Percentiles rank a stretch among this genome's conserved stretches.
phyloP scores from a whole-genome alignment of 2,113 vertebrate species.

The Erpornis zantholeuca region DNA sequence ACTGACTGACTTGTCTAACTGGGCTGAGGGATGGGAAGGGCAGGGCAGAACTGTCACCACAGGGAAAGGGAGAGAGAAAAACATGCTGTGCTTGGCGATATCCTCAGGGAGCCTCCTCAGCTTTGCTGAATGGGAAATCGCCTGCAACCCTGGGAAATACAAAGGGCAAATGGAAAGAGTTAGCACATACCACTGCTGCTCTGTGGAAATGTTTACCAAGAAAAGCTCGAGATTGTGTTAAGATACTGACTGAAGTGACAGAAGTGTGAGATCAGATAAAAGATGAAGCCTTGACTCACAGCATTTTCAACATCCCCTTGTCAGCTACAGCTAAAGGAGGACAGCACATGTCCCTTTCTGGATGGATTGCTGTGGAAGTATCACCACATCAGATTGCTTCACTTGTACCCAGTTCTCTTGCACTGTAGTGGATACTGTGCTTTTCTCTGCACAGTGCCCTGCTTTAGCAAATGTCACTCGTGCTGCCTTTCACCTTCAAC shows the following conservation, averaged over 20 bases:
- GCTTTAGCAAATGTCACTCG: neutral
- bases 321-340: neutral
- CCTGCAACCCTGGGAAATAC: slow-evolving; percentile 17
- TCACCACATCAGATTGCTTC: neutral
- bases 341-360: neutral
- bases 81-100: neutral
- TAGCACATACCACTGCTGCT: slow-evolving; percentile 29
- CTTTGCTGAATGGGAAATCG: neutral
- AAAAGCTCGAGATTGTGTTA: slow-evolving; percentile 15
- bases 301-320: neutral
- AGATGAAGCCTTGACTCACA: neutral
- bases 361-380: neutral
- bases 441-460: neutral
- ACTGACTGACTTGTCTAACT: neutral
- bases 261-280: slow-evolving; percentile 3
- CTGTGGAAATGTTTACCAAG: slow-evolving; percentile 47
- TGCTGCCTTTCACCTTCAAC: neutral
- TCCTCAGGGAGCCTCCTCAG: neutral
- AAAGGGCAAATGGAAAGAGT: slow-evolving; percentile 41
- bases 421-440: too few species aligned
- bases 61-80: neutral
- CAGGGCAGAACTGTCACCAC: neutral
- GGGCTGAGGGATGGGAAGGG: neutral
- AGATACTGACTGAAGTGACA: neutral
- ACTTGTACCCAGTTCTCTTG: neutral